phyloP scores from a whole-genome alignment of 1,140 invertebrate genomes.

The Polyergus mexicanus region DNA sequence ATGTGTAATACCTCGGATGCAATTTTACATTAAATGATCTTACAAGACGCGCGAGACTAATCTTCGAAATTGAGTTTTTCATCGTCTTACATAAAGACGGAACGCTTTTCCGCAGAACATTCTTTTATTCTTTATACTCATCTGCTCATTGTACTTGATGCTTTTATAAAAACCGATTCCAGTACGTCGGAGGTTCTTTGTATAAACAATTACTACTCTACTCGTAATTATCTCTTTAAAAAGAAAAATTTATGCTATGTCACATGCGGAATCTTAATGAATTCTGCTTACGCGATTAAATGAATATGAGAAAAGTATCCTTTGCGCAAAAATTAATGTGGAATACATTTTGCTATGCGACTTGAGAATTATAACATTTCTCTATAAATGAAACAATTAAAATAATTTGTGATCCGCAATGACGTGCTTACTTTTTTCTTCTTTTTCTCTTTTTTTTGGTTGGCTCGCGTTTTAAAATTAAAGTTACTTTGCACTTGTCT shows the following conservation, averaged over 20 bases:
- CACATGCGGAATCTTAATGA: background rate
- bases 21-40: slow-evolving; percentile 40
- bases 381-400: background rate
- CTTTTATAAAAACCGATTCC: slow-evolving; percentile 22
- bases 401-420: background rate
- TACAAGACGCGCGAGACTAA: slow-evolving; percentile 27
- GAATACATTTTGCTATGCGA: background rate
- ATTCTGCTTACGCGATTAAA: background rate
- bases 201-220: slow-evolving; percentile 36
- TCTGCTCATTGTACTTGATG: slow-evolving; percentile 21
- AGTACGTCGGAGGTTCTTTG: background rate
- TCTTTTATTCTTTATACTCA: slow-evolving; percentile 35
- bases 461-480: background rate
- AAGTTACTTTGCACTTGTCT: background rate
- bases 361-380: background rate
- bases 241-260: background rate
- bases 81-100: background rate
- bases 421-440: background rate
- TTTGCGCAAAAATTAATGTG: background rate
- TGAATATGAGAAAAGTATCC: background rate
- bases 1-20: slow-evolving; percentile 27
- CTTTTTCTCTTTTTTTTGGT: background rate
- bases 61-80: slow-evolving; percentile 54
- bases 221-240: slow-evolving; percentile 12
- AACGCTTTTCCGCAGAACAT: background rate